Base-by-base conservation (phyloP, 1,140 invertebrate species). In the Oedothorax gibbosus region DNA sequence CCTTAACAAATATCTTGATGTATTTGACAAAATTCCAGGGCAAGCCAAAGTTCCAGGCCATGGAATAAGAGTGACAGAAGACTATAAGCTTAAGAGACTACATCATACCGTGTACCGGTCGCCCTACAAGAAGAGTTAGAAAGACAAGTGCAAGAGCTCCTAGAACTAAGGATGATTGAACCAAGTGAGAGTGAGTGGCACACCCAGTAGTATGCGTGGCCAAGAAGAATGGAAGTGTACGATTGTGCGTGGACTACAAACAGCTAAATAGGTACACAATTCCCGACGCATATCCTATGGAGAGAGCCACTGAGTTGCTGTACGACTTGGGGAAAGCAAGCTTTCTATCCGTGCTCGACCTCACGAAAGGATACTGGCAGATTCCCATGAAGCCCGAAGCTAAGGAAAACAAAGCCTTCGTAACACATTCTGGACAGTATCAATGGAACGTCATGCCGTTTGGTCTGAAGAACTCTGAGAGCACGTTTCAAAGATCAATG, bases 191-290 rank as follows among this genome's bases (percentile, higher is more conserved):
- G 53, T 1, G 53, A 60, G 14, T 60, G 72, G 0, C 51, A 20
- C 54, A 60, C 12, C 53, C 18, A 7, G 54, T 57, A 2, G 10
- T 60, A 5, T 57, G 54, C 60, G 72, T 49, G 14, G 18, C 56
- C 2, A 87, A 86, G 72, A 73, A 82, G 69, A 56, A 76, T 50
- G 86, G 86, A 12, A 62, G 86, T 35, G 86, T 72, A 54, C 12
- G 89, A 14, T 56, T 85, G n/a, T 86, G 78, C 21, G 86, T 86
- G 2, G 87, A 89, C 64, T 89, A 87, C 69, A 56, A 86, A 65
- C 12, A 12, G 7, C 75, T 89, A 4, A 89, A 89, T 56, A 50
- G 15, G 4, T 54, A 73, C 11, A 88, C 88, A 11, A 77, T 80
- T 12, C 51, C 71, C 11, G 88, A 89, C 79, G 76, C 15, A 3